phyloP scores from a whole-genome alignment of 2,113 vertebrate genomes.

The Megaptera novaeangliae region DNA sequence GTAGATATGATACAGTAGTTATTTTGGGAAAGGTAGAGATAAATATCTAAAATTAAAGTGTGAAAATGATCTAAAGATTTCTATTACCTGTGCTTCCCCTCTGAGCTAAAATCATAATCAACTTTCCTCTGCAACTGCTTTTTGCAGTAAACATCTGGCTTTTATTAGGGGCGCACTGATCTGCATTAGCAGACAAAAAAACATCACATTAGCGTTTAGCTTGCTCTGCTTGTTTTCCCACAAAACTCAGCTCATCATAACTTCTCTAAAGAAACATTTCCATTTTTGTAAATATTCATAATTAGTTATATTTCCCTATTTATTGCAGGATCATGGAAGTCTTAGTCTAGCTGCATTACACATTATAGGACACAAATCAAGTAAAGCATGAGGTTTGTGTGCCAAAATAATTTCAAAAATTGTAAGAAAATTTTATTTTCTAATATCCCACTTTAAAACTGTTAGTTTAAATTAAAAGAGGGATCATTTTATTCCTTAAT shows the following conservation, averaged over 20 bases:
- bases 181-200: slow-evolving; percentile 26
- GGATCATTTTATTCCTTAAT: not conserved
- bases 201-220: not conserved
- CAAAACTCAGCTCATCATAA: slow-evolving; percentile 50
- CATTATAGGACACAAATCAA: slow-evolving; percentile 26
- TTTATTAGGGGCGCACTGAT: not conserved
- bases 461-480: not conserved
- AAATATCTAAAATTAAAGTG: not conserved
- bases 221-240: slow-evolving; percentile 29
- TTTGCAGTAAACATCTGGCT: not conserved
- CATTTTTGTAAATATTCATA: slow-evolving; percentile 5
- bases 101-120: not conserved
- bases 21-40: not conserved
- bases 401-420: slow-evolving; percentile 41
- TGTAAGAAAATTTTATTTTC: not conserved
- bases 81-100: not conserved
- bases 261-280: not conserved
- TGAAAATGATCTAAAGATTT: not conserved
- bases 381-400: not conserved
- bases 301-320: slow-evolving; percentile 59
- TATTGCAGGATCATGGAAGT: slow-evolving; percentile 42
- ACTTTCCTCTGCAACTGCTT: not conserved
- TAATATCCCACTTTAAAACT: not conserved
- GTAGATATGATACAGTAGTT: not conserved
- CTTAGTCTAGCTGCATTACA: slow-evolving; percentile 13